Evolutionary conservation across 1,140 invertebrate genomes (phyloP), one percentile per base, ranked within the genome.

Genomic region (Cydia fagiglandana): DNA sequence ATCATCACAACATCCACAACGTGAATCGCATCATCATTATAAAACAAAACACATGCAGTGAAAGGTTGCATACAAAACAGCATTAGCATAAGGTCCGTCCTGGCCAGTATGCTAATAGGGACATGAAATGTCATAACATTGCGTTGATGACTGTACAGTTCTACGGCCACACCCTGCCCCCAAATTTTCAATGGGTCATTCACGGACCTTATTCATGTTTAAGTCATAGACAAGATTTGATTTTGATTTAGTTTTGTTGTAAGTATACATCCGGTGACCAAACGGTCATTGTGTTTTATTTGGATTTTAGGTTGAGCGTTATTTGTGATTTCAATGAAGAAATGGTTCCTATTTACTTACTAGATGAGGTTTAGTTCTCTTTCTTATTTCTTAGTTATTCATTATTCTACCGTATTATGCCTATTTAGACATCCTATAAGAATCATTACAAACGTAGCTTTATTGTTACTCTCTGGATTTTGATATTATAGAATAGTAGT

Each of bases 201-300:
- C 66, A 70, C 41, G 17, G 66, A 70, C 15, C 30, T 61, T 61
- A 61, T 61, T 61, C 56, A 61, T 61, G 56, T 61, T 61, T 61
- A 61, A 61, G 56, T 61, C 56, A 61, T 61, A 61, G 56, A 61
- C 56, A 61, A 61, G 56, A 61, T 61, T 61, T 61, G 56, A 61
- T 61, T 61, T 24, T 61, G 56, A 61, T 61, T 61, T 61, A 61
- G 56, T 61, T 61, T 61, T 61, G 56, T 61, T 61, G 56, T 61
- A 24, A 24, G 24, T 24, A 24, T 24, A 61, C 56, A 61, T 61
- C 56, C 56, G 56, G 56, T 24, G 56, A 61, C 20, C 56, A n/a
- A 24, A 7, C 20, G 56, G 56, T 61, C 56, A 24, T 61, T 61
- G 74, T 47, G 74, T 78, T 56, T 81, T 76, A 80, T 78, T 75